Base-by-base conservation (phyloP, 2,888 invertebrate species). In the Nomada goodeniana region DNA sequence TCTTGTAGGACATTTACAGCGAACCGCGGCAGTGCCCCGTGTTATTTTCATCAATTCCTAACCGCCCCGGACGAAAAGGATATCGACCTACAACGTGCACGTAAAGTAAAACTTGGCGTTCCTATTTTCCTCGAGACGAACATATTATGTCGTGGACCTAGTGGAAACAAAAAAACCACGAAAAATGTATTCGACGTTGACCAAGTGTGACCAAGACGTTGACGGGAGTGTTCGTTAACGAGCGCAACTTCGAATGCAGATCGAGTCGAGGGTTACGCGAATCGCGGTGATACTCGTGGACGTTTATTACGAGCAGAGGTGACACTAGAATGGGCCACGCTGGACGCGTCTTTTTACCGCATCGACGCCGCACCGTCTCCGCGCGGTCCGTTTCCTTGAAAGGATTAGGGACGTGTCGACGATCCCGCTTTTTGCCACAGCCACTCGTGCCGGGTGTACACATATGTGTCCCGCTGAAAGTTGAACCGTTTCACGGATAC, bases 301-400 rank as follows among this genome's bases (percentile, higher is more conserved):
- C 87, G 87, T 88, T 88, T 87, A 89, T 89, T 86, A 86, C 84
- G 68, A 71, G 72, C 74, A 60, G 75, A 65, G 69, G 76, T 84
- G 88, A 88, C 87, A 88, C 84, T 63, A 89, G 87, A 88, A 88
- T 88, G 87, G 87, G 76, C 80, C 84, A 81, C 70, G 69, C 50
- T 23, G 68, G 68, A 79, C 84, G 84, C 42, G 76, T 23, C 60
- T 63, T 72, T 81, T 81, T 75, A 64, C 82, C 57, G 74, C 71
- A 67, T 42, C 57, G 13, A 59, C 26, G 61, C n/a, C 63, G 52
- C 15, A 15, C 18, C 61, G 69, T 60, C 69, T 61, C 23, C 76
- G 9, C 76, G 64, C 65, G 74, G 59, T 44, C 69, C 53, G 29
- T 79, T 69, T 47, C 78, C 80, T 57, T 72, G 70, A 81, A 82